Evolutionary conservation across 2,888 invertebrate species (phyloP).

Genomic region (Drosophila subsilvestris): DNA sequence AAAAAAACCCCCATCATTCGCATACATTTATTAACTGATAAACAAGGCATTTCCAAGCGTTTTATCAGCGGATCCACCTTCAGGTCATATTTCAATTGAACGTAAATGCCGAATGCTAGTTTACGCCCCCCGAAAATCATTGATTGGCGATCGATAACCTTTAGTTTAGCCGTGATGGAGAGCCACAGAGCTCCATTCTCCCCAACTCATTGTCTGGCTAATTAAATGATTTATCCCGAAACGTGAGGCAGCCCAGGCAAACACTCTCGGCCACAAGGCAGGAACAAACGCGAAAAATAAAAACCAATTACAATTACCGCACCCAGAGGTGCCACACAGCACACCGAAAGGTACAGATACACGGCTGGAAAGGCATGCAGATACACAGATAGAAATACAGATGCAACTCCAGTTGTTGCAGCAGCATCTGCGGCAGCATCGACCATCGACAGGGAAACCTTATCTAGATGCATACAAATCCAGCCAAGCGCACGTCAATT

Average conservation of each 20-base stretch:
- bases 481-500: slow-evolving; percentile 80
- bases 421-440: slow-evolving; percentile 37
- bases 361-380: slow-evolving; percentile 6
- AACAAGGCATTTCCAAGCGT: slow-evolving; percentile 47
- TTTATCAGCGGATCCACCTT: slow-evolving; percentile 51
- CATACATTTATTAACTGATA: slow-evolving; percentile 34
- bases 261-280: slow-evolving; percentile 31
- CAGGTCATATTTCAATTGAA: slow-evolving; percentile 70
- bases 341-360: slow-evolving; percentile 39
- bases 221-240: slow-evolving; percentile 81
- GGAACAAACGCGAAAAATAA: slow-evolving; percentile 47
- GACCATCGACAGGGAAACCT: slow-evolving; percentile 60
- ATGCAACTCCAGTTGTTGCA: slow-evolving; percentile 48
- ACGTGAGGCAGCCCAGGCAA: slow-evolving; percentile 67
- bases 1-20: not conserved
- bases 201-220: slow-evolving; percentile 74
- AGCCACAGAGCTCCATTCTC: slow-evolving; percentile 31
- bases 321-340: slow-evolving; percentile 79
- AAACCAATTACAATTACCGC: slow-evolving; percentile 82
- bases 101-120: slow-evolving; percentile 47
- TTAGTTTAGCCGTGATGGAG: slow-evolving; percentile 36
- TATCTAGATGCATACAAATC: slow-evolving; percentile 81
- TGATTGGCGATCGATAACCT: slow-evolving; percentile 66
- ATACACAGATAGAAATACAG: slow-evolving; percentile 26
- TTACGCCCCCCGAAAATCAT: slow-evolving; percentile 61